These are phyloP conservation scores for Armadillidium nasatum DNA, from an alignment of 1,140 invertebrate genomes.

Conservation along the genomic window DNA sequence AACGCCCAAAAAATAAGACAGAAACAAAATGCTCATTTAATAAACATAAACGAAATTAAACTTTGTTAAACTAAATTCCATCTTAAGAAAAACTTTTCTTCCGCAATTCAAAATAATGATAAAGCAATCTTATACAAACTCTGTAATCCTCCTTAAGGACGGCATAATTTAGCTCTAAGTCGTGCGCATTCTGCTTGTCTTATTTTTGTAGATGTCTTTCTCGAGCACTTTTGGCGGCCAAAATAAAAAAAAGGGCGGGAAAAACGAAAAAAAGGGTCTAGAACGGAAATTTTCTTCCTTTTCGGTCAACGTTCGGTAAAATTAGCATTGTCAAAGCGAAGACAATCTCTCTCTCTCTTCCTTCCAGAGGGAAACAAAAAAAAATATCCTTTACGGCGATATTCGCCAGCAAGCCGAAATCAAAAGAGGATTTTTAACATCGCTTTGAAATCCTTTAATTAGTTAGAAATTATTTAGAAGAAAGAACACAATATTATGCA, in stretches of 20 bases:
- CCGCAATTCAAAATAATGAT: slow-evolving; percentile 11
- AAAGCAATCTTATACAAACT: slow-evolving; percentile 4
- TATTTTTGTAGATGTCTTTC: neutral
- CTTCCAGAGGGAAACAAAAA: neutral
- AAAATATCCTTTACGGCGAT: neutral
- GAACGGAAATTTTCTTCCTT: neutral
- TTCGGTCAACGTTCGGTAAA: neutral
- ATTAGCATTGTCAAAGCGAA: slow-evolving; percentile 10
- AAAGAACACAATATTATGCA: slow-evolving; percentile 4
- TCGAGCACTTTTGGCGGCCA: neutral
- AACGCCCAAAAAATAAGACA: too few species aligned
- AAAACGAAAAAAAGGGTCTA: neutral
- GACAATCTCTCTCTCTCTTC: neutral
- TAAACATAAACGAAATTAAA: slow-evolving; percentile 14
- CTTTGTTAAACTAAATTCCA: neutral
- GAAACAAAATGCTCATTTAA: neutral
- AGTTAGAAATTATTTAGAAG: slow-evolving; percentile 11
- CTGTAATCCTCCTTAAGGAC: slow-evolving; percentile 1
- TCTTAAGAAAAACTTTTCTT: slow-evolving; percentile 1
- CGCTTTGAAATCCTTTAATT: slow-evolving; percentile 5
- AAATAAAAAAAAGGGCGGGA: neutral
- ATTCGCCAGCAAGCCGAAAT: neutral
- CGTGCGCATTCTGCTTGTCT: neutral
- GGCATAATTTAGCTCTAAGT: slow-evolving; percentile 4
- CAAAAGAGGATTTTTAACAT: slow-evolving; percentile 6